These are phyloP conservation scores for Microtus oregoni DNA, from an alignment of 2,113 vertebrate species.

Conservation along the genomic window DNA sequence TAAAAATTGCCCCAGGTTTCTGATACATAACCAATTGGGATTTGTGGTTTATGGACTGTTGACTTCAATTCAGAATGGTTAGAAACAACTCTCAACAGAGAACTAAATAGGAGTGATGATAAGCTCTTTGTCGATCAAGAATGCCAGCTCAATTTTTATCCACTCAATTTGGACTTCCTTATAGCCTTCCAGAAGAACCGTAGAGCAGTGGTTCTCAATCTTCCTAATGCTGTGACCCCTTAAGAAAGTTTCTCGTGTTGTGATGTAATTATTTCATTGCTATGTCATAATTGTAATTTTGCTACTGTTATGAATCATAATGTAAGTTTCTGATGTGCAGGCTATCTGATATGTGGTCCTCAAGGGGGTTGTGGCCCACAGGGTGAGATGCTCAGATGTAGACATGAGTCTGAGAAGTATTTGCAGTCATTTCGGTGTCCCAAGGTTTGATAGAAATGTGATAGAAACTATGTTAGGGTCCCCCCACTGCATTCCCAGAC, in stretches of 20 bases:
- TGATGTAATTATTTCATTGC: not conserved
- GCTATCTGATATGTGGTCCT: not conserved
- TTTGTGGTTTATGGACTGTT: not conserved
- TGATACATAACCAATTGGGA: not conserved
- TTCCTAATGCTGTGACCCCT: no score
- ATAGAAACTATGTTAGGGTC: not conserved
- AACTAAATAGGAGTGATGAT: not conserved
- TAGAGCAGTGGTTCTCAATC: rapidly evolving
- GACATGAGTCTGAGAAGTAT: not conserved
- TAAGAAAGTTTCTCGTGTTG: not conserved
- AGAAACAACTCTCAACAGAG: not conserved
- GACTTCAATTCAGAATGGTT: not conserved
- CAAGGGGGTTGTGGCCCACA: not conserved
- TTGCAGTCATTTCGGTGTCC: not conserved
- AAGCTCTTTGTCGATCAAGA: not conserved
- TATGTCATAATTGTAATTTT: not conserved
- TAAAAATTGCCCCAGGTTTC: not conserved
- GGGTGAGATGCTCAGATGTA: not conserved
- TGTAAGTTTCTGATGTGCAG: not conserved
- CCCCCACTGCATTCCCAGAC: rapidly evolving
- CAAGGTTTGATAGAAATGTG: not conserved
- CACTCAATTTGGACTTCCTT: not conserved
- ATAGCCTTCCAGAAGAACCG: not conserved
- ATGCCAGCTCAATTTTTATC: not conserved
- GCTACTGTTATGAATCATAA: not conserved